Conservation (phyloP, 2,113 vertebrate species). For the rat (Rattus norvegicus) region GRCr8 NC_086029.1:58266501-58267000, state of each 20-base stretch:
- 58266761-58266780: background rate
- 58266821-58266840: background rate
- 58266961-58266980: background rate
- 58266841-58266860: background rate
- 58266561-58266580: background rate
- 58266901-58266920: background rate
- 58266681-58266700: background rate
- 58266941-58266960: background rate
- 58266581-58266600: background rate
- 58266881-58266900: background rate
- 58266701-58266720: background rate
- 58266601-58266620: background rate
- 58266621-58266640: background rate
- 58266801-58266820: background rate
- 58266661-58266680: no score
- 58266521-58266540: background rate
- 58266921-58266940: background rate
- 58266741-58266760: no score
- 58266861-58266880: background rate
- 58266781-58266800: background rate
- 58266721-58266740: background rate
- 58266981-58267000: background rate
- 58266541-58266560: background rate
- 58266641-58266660: background rate
- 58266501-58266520: background rate